Evolutionary conservation across 1,140 invertebrate genomes (phyloP).

Genomic region (Nomia melanderi): DNA sequence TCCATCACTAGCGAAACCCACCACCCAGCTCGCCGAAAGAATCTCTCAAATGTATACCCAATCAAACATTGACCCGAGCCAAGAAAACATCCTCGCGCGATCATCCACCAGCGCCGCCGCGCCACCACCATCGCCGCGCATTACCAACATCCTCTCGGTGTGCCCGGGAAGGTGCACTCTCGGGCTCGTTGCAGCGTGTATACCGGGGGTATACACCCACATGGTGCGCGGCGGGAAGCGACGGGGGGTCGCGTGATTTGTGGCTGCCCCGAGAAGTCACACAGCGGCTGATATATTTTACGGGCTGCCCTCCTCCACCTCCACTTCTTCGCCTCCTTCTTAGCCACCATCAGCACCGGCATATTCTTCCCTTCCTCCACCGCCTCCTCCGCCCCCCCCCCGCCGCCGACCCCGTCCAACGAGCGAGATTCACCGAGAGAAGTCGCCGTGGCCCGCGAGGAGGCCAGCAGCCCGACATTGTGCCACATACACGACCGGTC

Average conservation of each 20-base stretch:
- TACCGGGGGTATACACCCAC: slow-evolving; percentile 74
- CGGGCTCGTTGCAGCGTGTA: slow-evolving; percentile 54
- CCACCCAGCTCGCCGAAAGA: not conserved
- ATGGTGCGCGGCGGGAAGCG: slow-evolving; percentile 70
- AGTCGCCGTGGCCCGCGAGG: slow-evolving; percentile 60
- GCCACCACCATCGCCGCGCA: no score
- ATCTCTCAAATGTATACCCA: slow-evolving; percentile 10
- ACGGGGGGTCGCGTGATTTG: slow-evolving; percentile 81
- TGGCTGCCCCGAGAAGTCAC: slow-evolving; percentile 80
- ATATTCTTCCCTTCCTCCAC: slow-evolving; percentile 10
- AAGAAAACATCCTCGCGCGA: slow-evolving; percentile 9
- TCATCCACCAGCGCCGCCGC: slow-evolving; percentile 2
- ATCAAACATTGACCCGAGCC: slow-evolving; percentile 34
- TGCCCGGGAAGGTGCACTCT: slow-evolving; percentile 35
- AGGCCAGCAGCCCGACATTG: slow-evolving; percentile 73
- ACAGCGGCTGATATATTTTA: slow-evolving; percentile 82
- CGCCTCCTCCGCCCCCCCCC: no score
- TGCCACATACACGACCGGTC: slow-evolving; percentile 76
- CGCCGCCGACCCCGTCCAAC: no score
- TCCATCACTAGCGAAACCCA: not conserved
- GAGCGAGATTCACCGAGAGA: not conserved
- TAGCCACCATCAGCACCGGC: slow-evolving; percentile 53
- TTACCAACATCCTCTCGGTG: not conserved
- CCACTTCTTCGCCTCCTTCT: slow-evolving; percentile 36
- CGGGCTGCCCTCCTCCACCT: slow-evolving; percentile 64